phyloP scores from a whole-genome alignment of 2,888 invertebrate genomes.

The Microdon myrmicae region DNA sequence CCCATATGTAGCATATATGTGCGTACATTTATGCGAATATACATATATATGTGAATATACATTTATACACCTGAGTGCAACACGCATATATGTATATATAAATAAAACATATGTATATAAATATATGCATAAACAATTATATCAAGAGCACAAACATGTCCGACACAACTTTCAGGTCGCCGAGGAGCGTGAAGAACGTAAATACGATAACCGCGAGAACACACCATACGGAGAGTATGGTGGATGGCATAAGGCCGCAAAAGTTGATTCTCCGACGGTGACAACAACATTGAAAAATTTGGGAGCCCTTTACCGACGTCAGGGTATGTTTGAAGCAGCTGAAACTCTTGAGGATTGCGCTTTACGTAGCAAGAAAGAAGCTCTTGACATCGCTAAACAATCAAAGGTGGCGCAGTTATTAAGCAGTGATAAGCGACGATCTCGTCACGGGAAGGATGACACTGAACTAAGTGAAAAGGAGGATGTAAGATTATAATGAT shows the following conservation, averaged over 20 bases:
- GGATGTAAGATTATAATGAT: constrained; percentile 57
- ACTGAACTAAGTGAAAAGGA: constrained; percentile 62
- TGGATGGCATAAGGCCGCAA: constrained; percentile 98
- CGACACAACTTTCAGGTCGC: constrained; percentile 88
- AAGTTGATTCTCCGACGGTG: constrained; percentile 96
- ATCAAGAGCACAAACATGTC: constrained; percentile 2
- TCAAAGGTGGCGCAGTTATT: constrained; percentile 83
- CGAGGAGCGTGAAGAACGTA: constrained; percentile 97
- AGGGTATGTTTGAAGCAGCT: constrained; percentile 99
- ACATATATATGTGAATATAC: too few relatives aligned
- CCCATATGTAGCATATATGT: too few relatives aligned
- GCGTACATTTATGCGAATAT: too few relatives aligned
- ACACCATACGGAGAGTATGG: constrained; percentile 89
- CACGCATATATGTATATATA: background rate
- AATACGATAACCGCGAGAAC: constrained; percentile 86
- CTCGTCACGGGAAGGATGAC: constrained; percentile 68
- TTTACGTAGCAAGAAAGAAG: constrained; percentile 94
- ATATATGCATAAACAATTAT: too few relatives aligned
- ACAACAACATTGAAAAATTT: constrained; percentile 98
- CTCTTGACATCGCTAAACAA: constrained; percentile 92
- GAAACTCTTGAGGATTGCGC: constrained; percentile 99
- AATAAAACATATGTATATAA: too few relatives aligned
- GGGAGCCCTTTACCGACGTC: constrained; percentile 96
- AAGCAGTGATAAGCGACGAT: constrained; percentile 69
- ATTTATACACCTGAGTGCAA: too few relatives aligned